Evolutionary conservation across 2,797 vertebrate genomes (phyloP).

Genomic region (Danio tinwini): DNA sequence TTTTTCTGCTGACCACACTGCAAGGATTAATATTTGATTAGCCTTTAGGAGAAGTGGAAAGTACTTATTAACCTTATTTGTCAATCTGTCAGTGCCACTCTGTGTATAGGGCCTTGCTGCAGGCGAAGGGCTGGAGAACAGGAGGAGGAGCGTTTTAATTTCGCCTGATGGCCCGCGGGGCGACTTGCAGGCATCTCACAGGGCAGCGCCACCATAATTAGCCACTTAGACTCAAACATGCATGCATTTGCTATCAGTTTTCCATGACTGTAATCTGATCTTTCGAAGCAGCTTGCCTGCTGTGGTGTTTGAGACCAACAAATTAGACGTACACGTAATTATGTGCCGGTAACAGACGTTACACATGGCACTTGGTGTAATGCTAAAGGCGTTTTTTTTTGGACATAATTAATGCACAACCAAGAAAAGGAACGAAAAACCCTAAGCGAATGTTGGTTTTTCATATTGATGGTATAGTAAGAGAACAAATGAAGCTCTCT

Average conservation of each 20-base stretch:
- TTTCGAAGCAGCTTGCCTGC: slow-evolving; percentile 57
- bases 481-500: slow-evolving; percentile 51
- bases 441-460: slow-evolving; percentile 8
- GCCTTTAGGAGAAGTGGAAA: slow-evolving; percentile 95
- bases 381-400: neutral
- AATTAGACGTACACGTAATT: slow-evolving; percentile 53
- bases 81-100: slow-evolving; percentile 93
- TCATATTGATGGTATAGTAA: slow-evolving; percentile 26
- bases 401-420: neutral
- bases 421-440: neutral
- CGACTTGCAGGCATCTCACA: slow-evolving; percentile 65
- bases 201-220: slow-evolving; percentile 81
- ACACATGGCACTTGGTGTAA: neutral
- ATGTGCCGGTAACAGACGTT: slow-evolving; percentile 25
- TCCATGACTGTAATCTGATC: slow-evolving; percentile 61
- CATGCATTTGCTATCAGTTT: slow-evolving; percentile 61
- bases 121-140: slow-evolving; percentile 54
- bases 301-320: slow-evolving; percentile 47
- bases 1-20: slow-evolving; percentile 97
- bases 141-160: slow-evolving; percentile 69
- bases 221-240: slow-evolving; percentile 66
- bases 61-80: slow-evolving; percentile 98
- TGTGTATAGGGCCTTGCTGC: slow-evolving; percentile 78
- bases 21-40: slow-evolving; percentile 99
- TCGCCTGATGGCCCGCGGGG: slow-evolving; percentile 70